Evolutionary conservation across 2,888 invertebrate genomes (phyloP), one percentile per base, ranked within the genome.

Genomic region (Hoplodrina blanda): DNA sequence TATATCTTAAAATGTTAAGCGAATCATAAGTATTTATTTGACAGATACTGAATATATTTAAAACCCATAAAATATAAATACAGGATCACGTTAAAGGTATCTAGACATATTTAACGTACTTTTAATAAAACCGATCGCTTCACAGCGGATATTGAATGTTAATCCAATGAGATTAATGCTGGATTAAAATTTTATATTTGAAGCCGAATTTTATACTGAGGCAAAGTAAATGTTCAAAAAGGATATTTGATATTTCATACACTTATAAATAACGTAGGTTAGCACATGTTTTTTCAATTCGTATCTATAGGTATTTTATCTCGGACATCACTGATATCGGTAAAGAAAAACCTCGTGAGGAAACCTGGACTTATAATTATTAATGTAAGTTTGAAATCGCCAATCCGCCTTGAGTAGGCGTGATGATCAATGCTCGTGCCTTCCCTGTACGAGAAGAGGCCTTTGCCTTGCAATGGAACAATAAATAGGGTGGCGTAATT

Each of bases 101-200:
- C 11, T 33, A 10, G 15, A 54, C 13, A 64, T 62, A 73, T 64
- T 71, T 56, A 33, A 49, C 57, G 30, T 62, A 46, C 46, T 53
- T 68, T 37, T 50, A 65, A 55, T 57, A 69, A 65, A 70, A 65
- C 55, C 61, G 62, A 65, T 65, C 53, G 52, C 68, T 65, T 72
- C 70, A 78, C 17, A 69, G 46, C 80, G 83, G 83, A 85, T 83
- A 83, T 85, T 83, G 75, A 79, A 83, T 76, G 68, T 68, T 59
- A 77, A 85, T 80, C 80, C 75, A 50, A 54, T 67, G 73, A 54
- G 65, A 82, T 81, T 77, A 80, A 74, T 60, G 56, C 15, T 33
- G 61, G 57, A 61, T 61, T 66, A 50, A 71, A 73, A 56, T 66
- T 67, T 15, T 66, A 69, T 68, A 72, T 80, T 80, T 65, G 52